Percentiles rank a stretch among this genome's conserved stretches.
phyloP scores from a whole-genome alignment of 2,113 vertebrate genomes.

The Melanerpes formicivorus region DNA sequence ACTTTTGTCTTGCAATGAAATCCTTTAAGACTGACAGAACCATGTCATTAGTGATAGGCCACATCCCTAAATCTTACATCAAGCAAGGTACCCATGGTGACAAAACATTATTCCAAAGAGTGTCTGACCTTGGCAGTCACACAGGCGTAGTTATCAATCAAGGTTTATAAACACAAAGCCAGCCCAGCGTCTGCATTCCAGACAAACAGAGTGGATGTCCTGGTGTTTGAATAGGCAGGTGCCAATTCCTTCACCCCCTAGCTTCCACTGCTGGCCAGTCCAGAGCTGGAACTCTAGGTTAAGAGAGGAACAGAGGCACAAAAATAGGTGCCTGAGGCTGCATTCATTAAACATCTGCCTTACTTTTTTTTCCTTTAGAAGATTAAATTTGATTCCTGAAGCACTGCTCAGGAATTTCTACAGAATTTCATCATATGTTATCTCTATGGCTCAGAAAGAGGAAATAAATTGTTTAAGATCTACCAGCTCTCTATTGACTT shows the following conservation, averaged over 20 bases:
- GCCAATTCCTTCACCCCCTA: neutral
- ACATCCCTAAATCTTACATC: slow-evolving; percentile 30
- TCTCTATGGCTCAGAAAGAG: neutral
- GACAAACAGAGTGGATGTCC: neutral
- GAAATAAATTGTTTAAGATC: neutral
- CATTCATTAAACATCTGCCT: neutral
- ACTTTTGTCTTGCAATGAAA: neutral
- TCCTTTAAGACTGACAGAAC: slow-evolving; percentile 32
- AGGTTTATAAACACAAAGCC: slow-evolving; percentile 2
- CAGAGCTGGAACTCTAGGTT: neutral
- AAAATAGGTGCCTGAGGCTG: neutral
- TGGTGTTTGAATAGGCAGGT: neutral
- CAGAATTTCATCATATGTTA: neutral
- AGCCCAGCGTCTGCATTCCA: neutral
- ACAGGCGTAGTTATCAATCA: slow-evolving; percentile 66
- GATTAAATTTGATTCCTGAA: neutral
- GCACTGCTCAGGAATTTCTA: neutral
- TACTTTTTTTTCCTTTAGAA: neutral
- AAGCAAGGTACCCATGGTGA: slow-evolving; percentile 50
- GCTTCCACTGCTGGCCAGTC: neutral
- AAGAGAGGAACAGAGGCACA: neutral
- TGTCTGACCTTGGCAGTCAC: slow-evolving; percentile 14
- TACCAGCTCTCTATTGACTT: neutral
- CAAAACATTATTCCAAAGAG: slow-evolving; percentile 57
- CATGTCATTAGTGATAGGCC: slow-evolving; percentile 36